phyloP scores from a whole-genome alignment of 2,888 invertebrate species.

The Ceramica pisi region DNA sequence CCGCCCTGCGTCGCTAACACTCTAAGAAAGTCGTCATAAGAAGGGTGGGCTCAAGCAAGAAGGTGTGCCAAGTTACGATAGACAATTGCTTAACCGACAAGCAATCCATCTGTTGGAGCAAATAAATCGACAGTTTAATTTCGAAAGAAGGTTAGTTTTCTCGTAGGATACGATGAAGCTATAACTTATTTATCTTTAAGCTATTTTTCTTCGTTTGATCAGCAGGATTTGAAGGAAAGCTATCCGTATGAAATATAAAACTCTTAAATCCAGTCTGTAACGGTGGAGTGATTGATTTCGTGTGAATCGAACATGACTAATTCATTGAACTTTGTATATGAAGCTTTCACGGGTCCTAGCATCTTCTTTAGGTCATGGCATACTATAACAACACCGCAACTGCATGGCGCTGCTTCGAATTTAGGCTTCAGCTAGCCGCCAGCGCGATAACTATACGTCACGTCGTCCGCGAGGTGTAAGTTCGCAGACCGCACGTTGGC shows the following conservation, averaged over 20 bases:
- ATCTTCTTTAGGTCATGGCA: too few species aligned
- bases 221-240: constrained; percentile 10
- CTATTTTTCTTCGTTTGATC: constrained; percentile 36
- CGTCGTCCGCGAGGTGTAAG: too few species aligned
- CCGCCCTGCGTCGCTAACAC: constrained; percentile 17
- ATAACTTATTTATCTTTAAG: constrained; percentile 46
- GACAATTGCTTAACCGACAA: constrained; percentile 72
- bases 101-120: constrained; percentile 81
- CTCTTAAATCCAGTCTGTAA: background rate
- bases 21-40: constrained; percentile 10
- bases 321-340: background rate
- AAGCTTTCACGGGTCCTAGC: too few species aligned
- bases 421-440: too few species aligned
- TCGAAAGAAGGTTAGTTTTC: constrained; percentile 67
- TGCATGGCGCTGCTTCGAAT: too few species aligned
- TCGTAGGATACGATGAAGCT: constrained; percentile 48
- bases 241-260: background rate
- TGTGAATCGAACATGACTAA: background rate
- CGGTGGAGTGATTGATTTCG: background rate
- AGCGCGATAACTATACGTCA: too few species aligned
- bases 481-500: too few species aligned
- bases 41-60: constrained; percentile 20
- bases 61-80: constrained; percentile 61
- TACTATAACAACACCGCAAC: too few species aligned
- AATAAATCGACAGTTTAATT: constrained; percentile 85